Base-by-base conservation (phyloP, 2,797 vertebrate genomes). In the Platyrinchus mystaceus region DNA sequence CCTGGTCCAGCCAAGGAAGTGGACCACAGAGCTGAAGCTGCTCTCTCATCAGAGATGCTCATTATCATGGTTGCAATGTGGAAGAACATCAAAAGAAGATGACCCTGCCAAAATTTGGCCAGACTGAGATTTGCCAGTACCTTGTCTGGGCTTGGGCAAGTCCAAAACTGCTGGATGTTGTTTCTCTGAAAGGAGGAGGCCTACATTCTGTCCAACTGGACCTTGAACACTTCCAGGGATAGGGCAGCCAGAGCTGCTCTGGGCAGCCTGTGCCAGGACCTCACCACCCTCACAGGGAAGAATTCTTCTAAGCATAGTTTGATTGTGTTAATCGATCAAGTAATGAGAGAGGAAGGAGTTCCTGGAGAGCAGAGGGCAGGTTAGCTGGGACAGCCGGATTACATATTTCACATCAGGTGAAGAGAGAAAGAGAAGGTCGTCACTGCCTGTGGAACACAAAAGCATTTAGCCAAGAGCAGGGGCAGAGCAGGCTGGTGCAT, bases 121-220 rank as follows among this genome's bases (percentile, higher is more conserved):
- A 69, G 27, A 23, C 14, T 69, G 62, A 66, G n/a, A 20, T 53
- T 49, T 37, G 14, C 46, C 49, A 44, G 47, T 50, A 59, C 37
- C 9, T 69, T 0, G 0, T 55, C 58, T 46, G 62, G 62, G 32
- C 21, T 47, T 39, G n/a, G 10, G 17, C 12, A 47, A 41, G 34
- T 58, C 43, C 4, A 2, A 53, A 44, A 11, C 23, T 43, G 50
- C 21, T 78, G 60, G 16, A 10, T 73, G 9, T 47, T 93, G 67
- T 11, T 55, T 64, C 18, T 77, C 30, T 47, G 44, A 37, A 75
- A 82, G 44, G 39, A 87, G 0, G 3, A 77, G 28, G 32, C 52
- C 13, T 2, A 20, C 0, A 0, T n/a, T 50, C 41, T 22, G 1
- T 59, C 44, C n/a, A 50, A 3, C 18, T 24, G 16, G 44, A 9